A percentile compares a stretch with the other conserved stretches of the same genome.
Evolutionary conservation across 2,797 vertebrate species (phyloP).

Genomic region (Macropodus opercularis): DNA sequence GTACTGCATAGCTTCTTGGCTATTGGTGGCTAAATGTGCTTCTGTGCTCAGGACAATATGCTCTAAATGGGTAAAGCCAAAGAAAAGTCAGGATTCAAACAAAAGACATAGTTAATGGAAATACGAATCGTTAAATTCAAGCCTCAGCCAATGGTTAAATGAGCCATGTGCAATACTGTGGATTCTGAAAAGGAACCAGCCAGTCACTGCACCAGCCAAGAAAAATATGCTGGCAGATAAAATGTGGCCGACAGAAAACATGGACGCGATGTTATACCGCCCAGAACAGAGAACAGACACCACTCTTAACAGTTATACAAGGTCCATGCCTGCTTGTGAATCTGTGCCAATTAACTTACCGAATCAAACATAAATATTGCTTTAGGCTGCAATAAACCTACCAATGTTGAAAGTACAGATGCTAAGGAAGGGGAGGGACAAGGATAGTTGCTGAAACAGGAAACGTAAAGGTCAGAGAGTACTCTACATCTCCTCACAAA

Average conservation of each 20-base stretch:
- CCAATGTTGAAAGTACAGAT: constrained; percentile 49
- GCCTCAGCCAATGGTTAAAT: constrained; percentile 2
- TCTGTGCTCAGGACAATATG: constrained; percentile 17
- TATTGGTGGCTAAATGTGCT: constrained; percentile 22
- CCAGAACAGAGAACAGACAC: constrained; percentile 29
- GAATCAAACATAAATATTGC: constrained; percentile 7
- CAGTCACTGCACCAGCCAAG: constrained; percentile 36
- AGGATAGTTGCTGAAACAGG: constrained; percentile 23
- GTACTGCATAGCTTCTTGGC: neutral
- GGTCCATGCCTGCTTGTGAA: neutral
- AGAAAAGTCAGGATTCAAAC: constrained; percentile 46
- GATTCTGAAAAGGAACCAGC: constrained; percentile 10
- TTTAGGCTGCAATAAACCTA: constrained; percentile 22
- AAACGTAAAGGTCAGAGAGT: constrained; percentile 47
- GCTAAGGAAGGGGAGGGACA: constrained; percentile 57
- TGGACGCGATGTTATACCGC: neutral
- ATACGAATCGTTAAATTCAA: constrained; percentile 23
- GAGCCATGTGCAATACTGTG: constrained; percentile 15
- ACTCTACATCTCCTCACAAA: constrained; percentile 26
- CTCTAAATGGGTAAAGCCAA: constrained; percentile 21
- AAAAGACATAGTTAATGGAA: constrained; percentile 25
- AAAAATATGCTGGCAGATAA: constrained; percentile 26
- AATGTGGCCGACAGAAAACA: constrained; percentile 20
- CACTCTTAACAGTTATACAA: constrained; percentile 3
- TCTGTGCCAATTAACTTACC: constrained; percentile 4